Base-by-base conservation (phyloP, 1,140 invertebrate genomes). In the Drosophila repletoides region DNA sequence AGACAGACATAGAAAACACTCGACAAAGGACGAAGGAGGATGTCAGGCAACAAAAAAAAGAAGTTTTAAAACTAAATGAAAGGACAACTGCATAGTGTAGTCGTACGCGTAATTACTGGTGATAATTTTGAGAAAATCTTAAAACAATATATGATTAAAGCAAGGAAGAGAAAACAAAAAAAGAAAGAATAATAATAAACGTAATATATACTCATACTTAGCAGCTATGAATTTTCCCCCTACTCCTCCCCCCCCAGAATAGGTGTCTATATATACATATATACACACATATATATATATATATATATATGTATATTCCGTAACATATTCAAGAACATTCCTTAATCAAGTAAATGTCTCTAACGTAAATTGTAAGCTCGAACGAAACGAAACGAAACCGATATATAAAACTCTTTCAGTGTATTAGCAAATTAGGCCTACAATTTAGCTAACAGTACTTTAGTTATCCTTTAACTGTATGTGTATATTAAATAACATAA, bases 21-120 rank as follows among this genome's bases (percentile, higher is more conserved):
- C n/a, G 65, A 84, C 70, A 69, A 38, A 72, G 55, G 33, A 61
- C 53, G 12, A 72, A 64, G 52, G 59, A 74, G 68, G 53, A 72
- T 45, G 72, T 58, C 28, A 67, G 49, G 49, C 48, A 17, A 38
- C 22, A 40, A 24, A 14, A 19, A 48, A 28, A 12, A 15, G 43
- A 55, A 49, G 61, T 74, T 84, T 67, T 84, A 61, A 71, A 56
- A 60, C 63, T 66, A 67, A 61, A 65, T 29, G n/a, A 70, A 84
- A 58, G 81, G 75, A 86, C 80, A 86, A 86, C 80, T 86, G 75
- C 80, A 80, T 80, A 81, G 80, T 86, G 80, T 86, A 86, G 80
- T 86, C 80, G 80, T 84, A 79, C 59, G 80, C 79, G 79, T 86
- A 86, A 86, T 86, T 86, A 86, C 80, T 86, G 80, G 80, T 86